phyloP scores from a whole-genome alignment of 2,888 invertebrate genomes.

The Drosophila setosimentum region DNA sequence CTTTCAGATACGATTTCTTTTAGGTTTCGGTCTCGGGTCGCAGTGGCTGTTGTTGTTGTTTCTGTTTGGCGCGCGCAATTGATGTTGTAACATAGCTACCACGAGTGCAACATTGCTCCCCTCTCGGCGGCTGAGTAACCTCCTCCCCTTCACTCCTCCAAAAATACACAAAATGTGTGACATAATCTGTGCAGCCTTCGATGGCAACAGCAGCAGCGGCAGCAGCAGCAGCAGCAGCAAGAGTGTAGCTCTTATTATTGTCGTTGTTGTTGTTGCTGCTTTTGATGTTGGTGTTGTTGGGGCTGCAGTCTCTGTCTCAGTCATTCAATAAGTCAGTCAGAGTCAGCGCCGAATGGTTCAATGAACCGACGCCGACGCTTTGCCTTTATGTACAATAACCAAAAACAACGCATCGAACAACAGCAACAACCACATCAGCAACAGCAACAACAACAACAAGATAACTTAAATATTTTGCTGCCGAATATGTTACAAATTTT shows the following conservation, averaged over 20 bases:
- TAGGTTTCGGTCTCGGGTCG: conserved; percentile 65
- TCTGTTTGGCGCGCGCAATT: conserved; percentile 80
- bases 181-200: conserved; percentile 81
- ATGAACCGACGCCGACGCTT: conserved; percentile 65
- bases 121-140: conserved; percentile 33
- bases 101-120: conserved; percentile 75
- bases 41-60: conserved; percentile 43
- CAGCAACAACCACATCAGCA: conserved; percentile 34
- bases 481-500: conserved; percentile 81
- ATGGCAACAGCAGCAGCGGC: conserved; percentile 45
- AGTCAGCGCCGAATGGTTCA: conserved; percentile 66
- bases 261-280: conserved; percentile 12
- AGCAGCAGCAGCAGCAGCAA: conserved; percentile 27
- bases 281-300: conserved; percentile 23
- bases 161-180: conserved; percentile 76
- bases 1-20: conserved; percentile 79
- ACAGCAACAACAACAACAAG: conserved; percentile 35
- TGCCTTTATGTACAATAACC: conserved; percentile 74
- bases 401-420: conserved; percentile 56
- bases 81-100: conserved; percentile 82
- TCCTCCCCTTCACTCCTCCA: conserved; percentile 63
- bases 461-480: conserved; percentile 73
- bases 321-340: conserved; percentile 81
- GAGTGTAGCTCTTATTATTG: conserved; percentile 28
- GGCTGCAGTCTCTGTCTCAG: conserved; percentile 63